Evolutionary conservation across 2,888 invertebrate species (phyloP).

Genomic region (Campoletis raptor): DNA sequence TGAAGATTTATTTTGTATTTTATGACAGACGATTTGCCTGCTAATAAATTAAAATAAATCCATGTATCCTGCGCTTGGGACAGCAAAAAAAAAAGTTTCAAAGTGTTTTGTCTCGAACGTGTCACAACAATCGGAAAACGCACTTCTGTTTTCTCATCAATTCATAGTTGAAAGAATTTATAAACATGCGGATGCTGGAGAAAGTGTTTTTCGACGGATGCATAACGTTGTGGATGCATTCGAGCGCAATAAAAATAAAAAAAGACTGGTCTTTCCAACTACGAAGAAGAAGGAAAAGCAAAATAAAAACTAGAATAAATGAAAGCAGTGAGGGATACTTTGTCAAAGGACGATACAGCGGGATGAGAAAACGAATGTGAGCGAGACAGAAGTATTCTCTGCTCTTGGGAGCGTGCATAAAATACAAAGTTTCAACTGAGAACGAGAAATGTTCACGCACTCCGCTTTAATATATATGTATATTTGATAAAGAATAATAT

Average conservation of each 20-base stretch:
- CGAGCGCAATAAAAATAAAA: conserved; percentile 28
- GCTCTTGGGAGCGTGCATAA: conserved; percentile 61
- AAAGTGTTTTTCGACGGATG: conserved; percentile 58
- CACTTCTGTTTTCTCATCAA: not conserved
- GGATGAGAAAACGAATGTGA: conserved; percentile 52
- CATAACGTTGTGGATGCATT: conserved; percentile 43
- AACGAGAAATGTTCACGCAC: conserved; percentile 21
- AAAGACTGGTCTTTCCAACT: conserved; percentile 45
- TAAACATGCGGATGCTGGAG: conserved; percentile 19
- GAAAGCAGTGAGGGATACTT: conserved; percentile 56
- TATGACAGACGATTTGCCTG: not conserved
- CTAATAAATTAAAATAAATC: not conserved
- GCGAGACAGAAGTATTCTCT: conserved; percentile 50
- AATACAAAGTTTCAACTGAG: conserved; percentile 59
- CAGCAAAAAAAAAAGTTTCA: not conserved
- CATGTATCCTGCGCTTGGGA: not conserved
- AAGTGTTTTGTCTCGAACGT: not conserved
- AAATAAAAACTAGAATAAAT: conserved; percentile 25
- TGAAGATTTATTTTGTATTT: not conserved
- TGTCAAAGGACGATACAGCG: conserved; percentile 62
- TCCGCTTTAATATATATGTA: not conserved
- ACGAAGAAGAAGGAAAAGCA: conserved; percentile 15
- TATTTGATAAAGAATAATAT: conserved; percentile 41
- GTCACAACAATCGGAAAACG: not conserved
- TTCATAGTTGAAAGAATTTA: conserved; percentile 21